phyloP scores from a whole-genome alignment of 2,113 vertebrate genomes.

The Antigone vipio region DNA sequence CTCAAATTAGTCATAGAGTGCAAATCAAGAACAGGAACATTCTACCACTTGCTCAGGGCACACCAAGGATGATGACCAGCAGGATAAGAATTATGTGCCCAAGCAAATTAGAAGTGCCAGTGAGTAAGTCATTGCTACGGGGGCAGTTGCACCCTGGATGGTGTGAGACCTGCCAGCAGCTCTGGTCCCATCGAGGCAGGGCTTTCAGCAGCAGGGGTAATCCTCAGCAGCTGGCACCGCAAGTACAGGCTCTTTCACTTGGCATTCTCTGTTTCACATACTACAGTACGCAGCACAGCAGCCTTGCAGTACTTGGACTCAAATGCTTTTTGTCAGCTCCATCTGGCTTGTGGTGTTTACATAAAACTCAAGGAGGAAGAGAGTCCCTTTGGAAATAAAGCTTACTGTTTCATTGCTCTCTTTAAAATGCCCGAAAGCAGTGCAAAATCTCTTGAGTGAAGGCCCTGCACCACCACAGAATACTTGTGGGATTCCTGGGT shows the following conservation, averaged over 20 bases:
- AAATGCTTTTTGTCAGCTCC: background rate
- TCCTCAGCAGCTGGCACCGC: background rate
- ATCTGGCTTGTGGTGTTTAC: constrained; percentile 2
- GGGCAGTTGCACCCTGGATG: background rate
- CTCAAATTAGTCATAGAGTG: constrained; percentile 53
- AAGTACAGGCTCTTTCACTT: background rate
- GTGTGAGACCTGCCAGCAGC: background rate
- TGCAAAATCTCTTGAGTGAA: background rate
- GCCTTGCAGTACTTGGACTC: background rate
- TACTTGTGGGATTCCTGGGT: constrained; percentile 30
- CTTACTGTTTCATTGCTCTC: background rate
- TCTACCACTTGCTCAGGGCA: constrained; percentile 33
- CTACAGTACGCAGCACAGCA: rapidly evolving
- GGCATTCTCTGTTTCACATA: background rate
- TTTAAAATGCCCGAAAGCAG: background rate
- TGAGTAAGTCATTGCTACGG: background rate
- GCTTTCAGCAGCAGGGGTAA: background rate
- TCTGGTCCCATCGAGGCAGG: background rate
- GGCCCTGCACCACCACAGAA: background rate
- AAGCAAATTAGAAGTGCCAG: background rate
- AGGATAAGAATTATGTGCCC: constrained; percentile 3
- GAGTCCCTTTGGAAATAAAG: constrained; percentile 4
- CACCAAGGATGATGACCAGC: background rate
- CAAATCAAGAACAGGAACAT: constrained; percentile 35
- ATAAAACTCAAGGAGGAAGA: background rate